A percentile compares a stretch with the other conserved stretches of the same genome.
phyloP scores from a whole-genome alignment of 1,140 invertebrate genomes.

The Lepidostoma basale region DNA sequence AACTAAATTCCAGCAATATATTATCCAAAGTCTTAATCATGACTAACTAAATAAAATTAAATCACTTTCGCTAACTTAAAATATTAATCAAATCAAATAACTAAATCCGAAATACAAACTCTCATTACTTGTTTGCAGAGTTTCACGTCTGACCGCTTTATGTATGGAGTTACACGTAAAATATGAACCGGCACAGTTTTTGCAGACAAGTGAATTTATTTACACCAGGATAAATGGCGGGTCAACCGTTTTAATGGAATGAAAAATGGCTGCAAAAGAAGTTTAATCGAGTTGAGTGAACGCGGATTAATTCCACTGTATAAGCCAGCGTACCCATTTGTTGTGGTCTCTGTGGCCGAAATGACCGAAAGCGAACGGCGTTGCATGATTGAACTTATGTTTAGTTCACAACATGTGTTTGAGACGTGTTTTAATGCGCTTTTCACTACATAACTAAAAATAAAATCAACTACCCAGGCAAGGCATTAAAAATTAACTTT shows the following conservation, averaged over 20 bases:
- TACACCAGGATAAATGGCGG: constrained; percentile 16
- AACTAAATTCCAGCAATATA: no score
- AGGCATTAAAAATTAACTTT: no score
- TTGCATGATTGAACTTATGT: neutral
- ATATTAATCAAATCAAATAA: no score
- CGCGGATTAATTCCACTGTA: neutral
- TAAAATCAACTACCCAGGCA: no score
- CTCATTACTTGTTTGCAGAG: no score
- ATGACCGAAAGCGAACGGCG: neutral
- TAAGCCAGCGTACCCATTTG: neutral
- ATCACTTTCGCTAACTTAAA: no score
- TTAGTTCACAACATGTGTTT: neutral
- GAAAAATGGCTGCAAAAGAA: constrained; percentile 12
- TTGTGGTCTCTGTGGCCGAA: neutral
- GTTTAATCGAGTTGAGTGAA: constrained; percentile 17
- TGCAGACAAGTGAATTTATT: constrained; percentile 8
- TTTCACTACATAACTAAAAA: neutral
- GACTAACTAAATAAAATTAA: no score
- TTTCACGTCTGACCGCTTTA: no score
- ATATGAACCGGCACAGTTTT: neutral
- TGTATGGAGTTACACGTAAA: no score
- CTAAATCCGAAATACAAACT: no score
- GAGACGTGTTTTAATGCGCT: neutral
- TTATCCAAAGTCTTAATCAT: no score
- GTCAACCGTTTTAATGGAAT: constrained; percentile 24